phyloP scores from a whole-genome alignment of 2,113 vertebrate genomes.

The Gavia stellata region DNA sequence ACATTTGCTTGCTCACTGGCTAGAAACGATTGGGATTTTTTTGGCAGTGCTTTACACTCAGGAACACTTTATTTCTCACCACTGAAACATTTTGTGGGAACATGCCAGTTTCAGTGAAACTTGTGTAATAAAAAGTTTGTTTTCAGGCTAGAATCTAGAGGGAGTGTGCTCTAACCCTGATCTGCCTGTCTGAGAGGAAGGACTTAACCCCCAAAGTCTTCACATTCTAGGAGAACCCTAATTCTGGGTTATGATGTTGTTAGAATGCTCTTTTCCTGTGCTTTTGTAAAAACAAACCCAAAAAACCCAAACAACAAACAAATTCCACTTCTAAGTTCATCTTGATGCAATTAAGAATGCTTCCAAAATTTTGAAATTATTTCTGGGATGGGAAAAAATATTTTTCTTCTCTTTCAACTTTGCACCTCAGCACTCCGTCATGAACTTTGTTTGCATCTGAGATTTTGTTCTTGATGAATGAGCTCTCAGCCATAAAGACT shows the following conservation, averaged over 20 bases:
- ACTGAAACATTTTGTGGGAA: slow-evolving; percentile 51
- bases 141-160: background rate
- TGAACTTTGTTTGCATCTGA: slow-evolving; percentile 7
- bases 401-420: slow-evolving; percentile 27
- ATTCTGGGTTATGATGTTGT: background rate
- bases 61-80: slow-evolving; percentile 49
- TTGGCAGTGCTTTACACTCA: background rate
- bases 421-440: slow-evolving; percentile 9
- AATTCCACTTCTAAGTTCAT: background rate
- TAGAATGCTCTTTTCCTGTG: background rate
- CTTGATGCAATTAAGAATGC: background rate
- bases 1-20: background rate
- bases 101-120: slow-evolving; percentile 9
- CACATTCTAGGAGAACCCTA: background rate
- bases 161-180: background rate
- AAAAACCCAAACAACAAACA: background rate
- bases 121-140: slow-evolving; percentile 18
- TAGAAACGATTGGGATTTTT: background rate
- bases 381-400: slow-evolving; percentile 15
- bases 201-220: slow-evolving; percentile 11
- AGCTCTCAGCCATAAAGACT: slow-evolving; percentile 6
- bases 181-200: background rate
- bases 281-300: background rate
- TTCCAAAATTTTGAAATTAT: background rate
- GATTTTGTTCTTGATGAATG: slow-evolving; percentile 42